Evolutionary conservation across 1,140 invertebrate species (phyloP), one percentile per base, ranked within the genome.

Genomic region (Helicoverpa zea): DNA sequence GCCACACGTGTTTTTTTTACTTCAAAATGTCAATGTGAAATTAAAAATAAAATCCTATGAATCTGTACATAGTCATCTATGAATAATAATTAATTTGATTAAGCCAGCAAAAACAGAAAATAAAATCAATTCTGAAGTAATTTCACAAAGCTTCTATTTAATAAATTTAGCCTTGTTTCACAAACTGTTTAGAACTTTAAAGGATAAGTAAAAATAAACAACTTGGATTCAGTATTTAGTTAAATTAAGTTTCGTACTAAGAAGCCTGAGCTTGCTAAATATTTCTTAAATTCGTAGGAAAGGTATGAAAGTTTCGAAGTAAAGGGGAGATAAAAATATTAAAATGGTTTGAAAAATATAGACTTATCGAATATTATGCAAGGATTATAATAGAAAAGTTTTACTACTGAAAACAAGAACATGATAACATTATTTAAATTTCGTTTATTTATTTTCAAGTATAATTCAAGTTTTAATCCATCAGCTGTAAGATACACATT

Each of bases 171-270:
- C 5, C 5, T 54, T 54, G 52, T 54, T 54, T 54, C 13, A 54
- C 52, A 54, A 54, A 54, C 52, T n/a, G n/a, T n/a, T n/a, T 7
- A 54, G 14, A n/a, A n/a, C 13, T 54, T 54, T 54, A 16, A 54
- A 54, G 14, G 52, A 54, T 54, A 54, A 54, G 52, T 54, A 54
- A 54, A 54, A 54, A 54, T n/a, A 54, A 54, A 16, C 52, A 54
- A 54, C 52, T 43, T 43, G 35, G 35, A 43, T 43, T 43, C 35
- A 43, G 35, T 7, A 9, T 43, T 43, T 43, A 43, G 35, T 43
- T 43, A 43, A 14, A 63, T 5, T 4, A 30, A n/a, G 29, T 63
- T 63, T 63, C 35, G 29, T 63, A 30, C 23, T 63, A 14, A 30
- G 59, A 63, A 63, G n/a, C 1, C 18, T 47, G 2, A 43, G 30